These are phyloP conservation scores for Mastomys coucha DNA, from an alignment of 2,113 vertebrate genomes.

Conservation along the genomic window DNA sequence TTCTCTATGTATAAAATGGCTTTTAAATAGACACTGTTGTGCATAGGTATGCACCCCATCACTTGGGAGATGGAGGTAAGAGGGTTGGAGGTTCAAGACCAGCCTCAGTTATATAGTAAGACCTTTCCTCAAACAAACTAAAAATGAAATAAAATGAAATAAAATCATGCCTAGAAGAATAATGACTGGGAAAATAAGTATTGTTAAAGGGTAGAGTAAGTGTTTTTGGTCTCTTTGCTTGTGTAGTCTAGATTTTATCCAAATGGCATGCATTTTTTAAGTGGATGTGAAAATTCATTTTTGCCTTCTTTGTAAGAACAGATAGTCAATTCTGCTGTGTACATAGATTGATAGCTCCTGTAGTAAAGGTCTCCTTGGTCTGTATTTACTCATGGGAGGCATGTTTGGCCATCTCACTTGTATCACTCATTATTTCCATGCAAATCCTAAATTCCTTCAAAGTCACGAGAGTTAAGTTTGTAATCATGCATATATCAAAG, in stretches of 20 bases:
- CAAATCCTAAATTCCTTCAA: neutral
- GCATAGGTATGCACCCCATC: neutral
- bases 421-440: neutral
- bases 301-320: neutral
- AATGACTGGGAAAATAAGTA: neutral
- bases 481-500: neutral
- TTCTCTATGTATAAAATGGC: neutral
- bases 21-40: neutral
- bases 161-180: neutral
- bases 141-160: neutral
- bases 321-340: neutral
- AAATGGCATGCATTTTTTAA: neutral
- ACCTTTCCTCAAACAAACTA: neutral
- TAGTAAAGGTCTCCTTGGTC: neutral
- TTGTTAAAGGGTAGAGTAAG: neutral
- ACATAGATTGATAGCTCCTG: neutral
- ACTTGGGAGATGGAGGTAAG: neutral
- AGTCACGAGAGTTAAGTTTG: neutral
- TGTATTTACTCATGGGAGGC: no score
- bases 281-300: neutral
- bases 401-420: fast-evolving
- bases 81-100: neutral
- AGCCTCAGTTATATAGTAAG: neutral
- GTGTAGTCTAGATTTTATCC: neutral
- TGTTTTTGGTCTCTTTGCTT: constrained; percentile 14